Evolutionary conservation across 2,888 invertebrate species (phyloP).

Genomic region (Drosophila diplacantha): DNA sequence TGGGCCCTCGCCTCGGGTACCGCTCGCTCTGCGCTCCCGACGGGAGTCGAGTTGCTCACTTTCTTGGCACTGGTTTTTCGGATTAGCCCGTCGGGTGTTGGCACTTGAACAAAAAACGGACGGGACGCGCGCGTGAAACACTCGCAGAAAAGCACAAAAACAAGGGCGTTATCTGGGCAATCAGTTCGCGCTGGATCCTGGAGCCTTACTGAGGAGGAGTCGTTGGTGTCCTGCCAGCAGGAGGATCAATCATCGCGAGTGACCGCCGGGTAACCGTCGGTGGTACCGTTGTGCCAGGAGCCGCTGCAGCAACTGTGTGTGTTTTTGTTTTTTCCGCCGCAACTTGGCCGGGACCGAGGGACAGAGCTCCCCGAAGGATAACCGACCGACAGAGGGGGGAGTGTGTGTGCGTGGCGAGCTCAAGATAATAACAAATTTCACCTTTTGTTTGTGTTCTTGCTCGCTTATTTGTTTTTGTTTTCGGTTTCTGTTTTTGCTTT

Average conservation of each 20-base stretch:
- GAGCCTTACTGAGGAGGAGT: background rate
- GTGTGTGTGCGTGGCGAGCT: background rate
- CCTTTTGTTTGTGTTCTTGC: constrained; percentile 12
- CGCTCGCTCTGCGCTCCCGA: background rate
- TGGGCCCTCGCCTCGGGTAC: background rate
- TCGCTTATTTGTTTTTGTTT: constrained; percentile 7
- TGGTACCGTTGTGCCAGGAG: constrained; percentile 35
- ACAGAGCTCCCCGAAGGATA: constrained; percentile 17
- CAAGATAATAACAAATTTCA: constrained; percentile 13
- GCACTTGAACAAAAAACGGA: constrained; percentile 13
- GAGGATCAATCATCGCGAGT: constrained; percentile 10
- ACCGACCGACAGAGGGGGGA: background rate
- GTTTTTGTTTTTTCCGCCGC: constrained; percentile 32
- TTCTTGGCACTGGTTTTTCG: constrained; percentile 4
- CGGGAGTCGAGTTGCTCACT: background rate
- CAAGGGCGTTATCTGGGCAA: background rate
- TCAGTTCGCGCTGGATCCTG: background rate
- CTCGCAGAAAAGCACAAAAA: constrained; percentile 10
- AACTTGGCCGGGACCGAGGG: constrained; percentile 18
- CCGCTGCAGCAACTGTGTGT: constrained; percentile 27
- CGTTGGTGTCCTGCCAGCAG: background rate
- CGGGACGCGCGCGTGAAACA: background rate
- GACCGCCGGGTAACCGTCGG: constrained; percentile 9
- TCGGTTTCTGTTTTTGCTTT: background rate
- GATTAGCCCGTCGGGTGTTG: background rate